These are phyloP conservation scores for Diadophis punctatus DNA, from an alignment of 2,113 vertebrate genomes.

Conservation along the genomic window DNA sequence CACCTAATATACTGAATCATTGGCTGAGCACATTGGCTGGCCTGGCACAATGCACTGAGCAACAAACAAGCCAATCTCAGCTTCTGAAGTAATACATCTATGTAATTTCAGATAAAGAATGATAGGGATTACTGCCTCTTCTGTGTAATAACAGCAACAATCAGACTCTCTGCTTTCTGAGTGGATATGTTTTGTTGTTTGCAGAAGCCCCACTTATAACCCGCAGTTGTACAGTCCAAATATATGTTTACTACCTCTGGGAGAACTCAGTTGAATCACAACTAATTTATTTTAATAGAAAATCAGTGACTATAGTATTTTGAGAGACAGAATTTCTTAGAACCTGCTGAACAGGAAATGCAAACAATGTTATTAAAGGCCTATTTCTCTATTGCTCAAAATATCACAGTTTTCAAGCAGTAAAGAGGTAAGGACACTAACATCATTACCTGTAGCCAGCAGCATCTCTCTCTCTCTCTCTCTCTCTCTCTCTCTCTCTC, in stretches of 20 bases:
- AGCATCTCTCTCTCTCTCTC: not conserved
- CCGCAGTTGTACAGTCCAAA: not conserved
- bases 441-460: slow-evolving; percentile 41
- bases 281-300: not conserved
- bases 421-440: slow-evolving; percentile 48
- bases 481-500: not conserved
- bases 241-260: not conserved
- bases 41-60: not conserved
- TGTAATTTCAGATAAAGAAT: not conserved
- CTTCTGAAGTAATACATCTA: not conserved
- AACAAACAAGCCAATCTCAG: not conserved
- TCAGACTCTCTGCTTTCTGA: not conserved
- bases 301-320: not conserved
- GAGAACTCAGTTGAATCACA: not conserved
- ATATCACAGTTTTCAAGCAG: slow-evolving; percentile 49
- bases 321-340: not conserved
- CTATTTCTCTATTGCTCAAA: slow-evolving; percentile 27
- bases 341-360: slow-evolving; percentile 7
- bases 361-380: slow-evolving; percentile 18
- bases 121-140: not conserved
- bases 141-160: not conserved
- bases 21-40: not conserved
- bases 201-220: not conserved
- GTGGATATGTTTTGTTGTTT: not conserved
- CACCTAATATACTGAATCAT: not conserved